Base-by-base conservation (phyloP, 1,140 invertebrate genomes). In the Pomacea maculata region DNA sequence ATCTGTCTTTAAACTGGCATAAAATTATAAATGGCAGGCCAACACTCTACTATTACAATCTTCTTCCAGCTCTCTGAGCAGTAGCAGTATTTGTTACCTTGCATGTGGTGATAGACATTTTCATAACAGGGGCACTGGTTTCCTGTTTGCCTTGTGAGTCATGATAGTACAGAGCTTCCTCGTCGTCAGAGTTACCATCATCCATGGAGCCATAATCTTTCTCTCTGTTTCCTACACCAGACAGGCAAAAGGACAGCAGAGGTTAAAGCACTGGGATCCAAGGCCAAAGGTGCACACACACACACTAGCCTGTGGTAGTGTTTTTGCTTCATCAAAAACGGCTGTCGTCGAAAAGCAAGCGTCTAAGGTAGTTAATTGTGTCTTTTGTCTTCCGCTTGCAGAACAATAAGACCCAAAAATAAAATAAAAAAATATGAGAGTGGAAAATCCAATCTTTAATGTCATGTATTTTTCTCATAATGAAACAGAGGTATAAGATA, bases 21-120 rank as follows among this genome's bases (percentile, higher is more conserved):
- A 6, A 25, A 45, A 45, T 45, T 45, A 6, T 45, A 45, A 45
- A 45, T 45, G 34, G 34, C 34, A 45, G 34, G 34, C 6, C 34
- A 45, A 45, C 34, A 4, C 34, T 45, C 34, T 45, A 45, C 6
- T 45, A 45, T 6, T 61, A 61, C 9, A 6, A 6, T 61, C 57
- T 61, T 61, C 15, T 17, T 61, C 57, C 57, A 14, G 57, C 0
- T 61, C 57, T 61, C 57, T 61, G 57, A 45, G 34, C 34, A 45
- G 34, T 45, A 45, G 1, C 57, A 61, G 57, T 61, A 61, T 14
- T 14, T 17, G 1, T 65, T 83, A 89, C 88, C 85, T 89, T 90
- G 19, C 86, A 84, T 19, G 88, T 87, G 29, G 86, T 86, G 80
- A 89, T 80, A 45, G 85, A 85, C 45, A 89, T 85, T 55, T 85